Evolutionary conservation across 2,113 vertebrate species (phyloP).

Genomic region (Daphoenositta chrysoptera): DNA sequence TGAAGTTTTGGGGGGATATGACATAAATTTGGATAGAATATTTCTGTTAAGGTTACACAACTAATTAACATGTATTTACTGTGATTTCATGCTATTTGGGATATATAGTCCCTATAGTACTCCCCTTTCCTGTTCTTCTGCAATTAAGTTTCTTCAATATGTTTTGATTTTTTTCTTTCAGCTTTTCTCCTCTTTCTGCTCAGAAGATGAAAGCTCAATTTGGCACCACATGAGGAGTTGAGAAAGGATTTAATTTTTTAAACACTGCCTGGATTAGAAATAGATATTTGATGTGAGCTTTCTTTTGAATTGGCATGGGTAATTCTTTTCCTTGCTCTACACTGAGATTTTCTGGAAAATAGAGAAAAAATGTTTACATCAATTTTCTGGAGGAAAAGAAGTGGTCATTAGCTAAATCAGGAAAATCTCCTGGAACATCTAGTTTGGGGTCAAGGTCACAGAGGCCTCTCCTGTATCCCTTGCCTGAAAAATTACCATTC

Average conservation of each 20-base stretch:
- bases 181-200: neutral
- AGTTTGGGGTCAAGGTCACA: neutral
- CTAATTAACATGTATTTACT: neutral
- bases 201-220: neutral
- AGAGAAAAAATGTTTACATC: neutral
- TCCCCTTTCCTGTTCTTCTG: neutral
- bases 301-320: neutral
- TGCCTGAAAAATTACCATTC: neutral
- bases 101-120: neutral
- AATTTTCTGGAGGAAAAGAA: neutral
- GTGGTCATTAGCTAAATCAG: neutral
- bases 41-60: neutral
- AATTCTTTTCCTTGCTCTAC: neutral
- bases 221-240: neutral
- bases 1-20: neutral
- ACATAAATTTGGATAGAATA: neutral
- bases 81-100: neutral
- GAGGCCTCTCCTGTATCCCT: neutral
- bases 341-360: neutral
- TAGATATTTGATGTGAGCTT: neutral
- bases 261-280: neutral
- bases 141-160: neutral
- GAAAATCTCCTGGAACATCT: neutral
- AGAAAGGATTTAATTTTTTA: neutral
- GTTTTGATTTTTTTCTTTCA: neutral